Evolutionary conservation across 37 sponge, comb jelly and placozoan genomes (phyloP).

Genomic region (Beroe forskalii): DNA sequence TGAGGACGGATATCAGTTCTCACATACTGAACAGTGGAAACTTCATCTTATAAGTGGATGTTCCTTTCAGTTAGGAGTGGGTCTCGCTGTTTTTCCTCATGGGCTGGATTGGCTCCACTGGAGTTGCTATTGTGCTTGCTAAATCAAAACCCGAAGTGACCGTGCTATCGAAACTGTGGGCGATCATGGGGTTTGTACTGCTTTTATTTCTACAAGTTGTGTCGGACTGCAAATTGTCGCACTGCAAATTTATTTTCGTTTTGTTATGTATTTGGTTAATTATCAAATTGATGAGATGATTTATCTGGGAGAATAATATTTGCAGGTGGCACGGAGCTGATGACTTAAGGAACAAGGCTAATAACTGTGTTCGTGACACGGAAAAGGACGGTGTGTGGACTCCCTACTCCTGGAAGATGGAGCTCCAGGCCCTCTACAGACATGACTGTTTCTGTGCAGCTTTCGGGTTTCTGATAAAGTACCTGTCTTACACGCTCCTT

Average conservation of each 20-base stretch:
- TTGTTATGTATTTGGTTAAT: no score
- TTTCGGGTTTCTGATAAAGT: slow-evolving; percentile 55
- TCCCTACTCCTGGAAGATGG: slow-evolving; percentile 20
- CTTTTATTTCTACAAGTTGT: neutral
- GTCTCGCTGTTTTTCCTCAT: slow-evolving; percentile 22
- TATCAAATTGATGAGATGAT: no score
- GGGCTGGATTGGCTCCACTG: neutral
- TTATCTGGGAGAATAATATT: no score
- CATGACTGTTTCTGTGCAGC: slow-evolving; percentile 56
- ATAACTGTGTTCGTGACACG: slow-evolving; percentile 32
- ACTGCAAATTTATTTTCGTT: no score
- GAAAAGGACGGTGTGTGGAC: slow-evolving; percentile 39
- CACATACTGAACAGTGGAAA: no score
- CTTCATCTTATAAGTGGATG: no score
- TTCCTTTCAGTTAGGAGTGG: slow-evolving; percentile 49
- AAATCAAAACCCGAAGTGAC: neutral
- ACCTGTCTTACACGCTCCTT: slow-evolving; percentile 32
- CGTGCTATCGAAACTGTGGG: slow-evolving; percentile 28
- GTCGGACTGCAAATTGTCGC: no score
- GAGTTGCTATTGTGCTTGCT: neutral
- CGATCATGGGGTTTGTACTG: slow-evolving; percentile 11
- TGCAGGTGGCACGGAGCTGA: slow-evolving; percentile 55
- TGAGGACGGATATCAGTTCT: no score
- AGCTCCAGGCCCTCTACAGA: slow-evolving; percentile 46
- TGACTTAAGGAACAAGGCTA: neutral